A percentile compares a stretch with the other conserved stretches of the same genome.
These are phyloP conservation scores for Cassiopea andromeda DNA, from an alignment of 30 jellyfish, hydroid and myxozoan species.

Conservation along the genomic window DNA sequence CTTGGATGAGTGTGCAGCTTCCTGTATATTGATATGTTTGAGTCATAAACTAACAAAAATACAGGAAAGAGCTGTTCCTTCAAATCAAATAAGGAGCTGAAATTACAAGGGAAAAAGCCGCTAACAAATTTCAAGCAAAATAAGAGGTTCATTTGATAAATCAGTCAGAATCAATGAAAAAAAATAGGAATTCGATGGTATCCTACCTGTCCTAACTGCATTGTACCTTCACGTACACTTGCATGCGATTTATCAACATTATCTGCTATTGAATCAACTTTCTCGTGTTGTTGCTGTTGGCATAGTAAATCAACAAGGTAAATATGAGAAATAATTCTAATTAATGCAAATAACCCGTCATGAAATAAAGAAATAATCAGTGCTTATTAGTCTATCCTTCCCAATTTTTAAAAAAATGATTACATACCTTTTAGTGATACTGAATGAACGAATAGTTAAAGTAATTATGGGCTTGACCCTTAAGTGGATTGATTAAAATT, in stretches of 20 bases:
- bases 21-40: too few species aligned
- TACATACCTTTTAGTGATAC: too few species aligned
- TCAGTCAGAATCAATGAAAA: not conserved
- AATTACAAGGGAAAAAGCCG: not conserved
- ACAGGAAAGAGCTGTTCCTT: not conserved
- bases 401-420: too few species aligned
- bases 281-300: slow-evolving; percentile 89
- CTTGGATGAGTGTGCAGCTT: too few species aligned
- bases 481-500: not conserved
- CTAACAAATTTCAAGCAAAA: not conserved
- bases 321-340: too few species aligned
- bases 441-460: too few species aligned
- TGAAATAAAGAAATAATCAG: too few species aligned
- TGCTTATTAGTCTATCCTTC: too few species aligned
- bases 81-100: not conserved
- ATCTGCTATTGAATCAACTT: slow-evolving; percentile 87
- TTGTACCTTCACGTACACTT: slow-evolving; percentile 76
- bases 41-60: not conserved
- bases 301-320: not conserved
- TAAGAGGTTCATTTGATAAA: not conserved
- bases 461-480: too few species aligned
- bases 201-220: slow-evolving; percentile 89
- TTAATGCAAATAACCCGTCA: not conserved
- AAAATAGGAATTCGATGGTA: not conserved
- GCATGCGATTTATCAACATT: slow-evolving; percentile 85